These are phyloP conservation scores for Synanthedon formicaeformis DNA, from an alignment of 2,888 invertebrate species.

Conservation along the genomic window DNA sequence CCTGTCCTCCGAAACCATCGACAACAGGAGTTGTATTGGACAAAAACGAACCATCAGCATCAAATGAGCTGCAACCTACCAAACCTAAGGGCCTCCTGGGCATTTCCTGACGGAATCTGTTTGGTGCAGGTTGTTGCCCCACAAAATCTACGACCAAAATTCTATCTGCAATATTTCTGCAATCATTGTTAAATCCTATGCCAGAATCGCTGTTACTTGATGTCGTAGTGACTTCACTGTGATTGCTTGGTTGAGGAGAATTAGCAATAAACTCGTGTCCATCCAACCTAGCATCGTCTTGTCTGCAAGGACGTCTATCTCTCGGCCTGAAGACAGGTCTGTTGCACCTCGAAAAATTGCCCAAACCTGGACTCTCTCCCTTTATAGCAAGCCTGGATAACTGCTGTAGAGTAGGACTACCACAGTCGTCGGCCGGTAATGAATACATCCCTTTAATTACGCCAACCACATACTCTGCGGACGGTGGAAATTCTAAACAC, in stretches of 20 bases:
- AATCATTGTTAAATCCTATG: conserved; percentile 92
- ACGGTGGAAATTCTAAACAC: conserved; percentile 91
- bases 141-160: conserved; percentile 84
- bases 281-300: conserved; percentile 44
- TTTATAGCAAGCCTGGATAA: conserved; percentile 57
- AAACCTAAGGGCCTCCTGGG: conserved; percentile 49
- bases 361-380: conserved; percentile 53
- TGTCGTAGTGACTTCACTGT: conserved; percentile 83
- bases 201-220: conserved; percentile 96
- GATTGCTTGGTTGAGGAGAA: conserved; percentile 87
- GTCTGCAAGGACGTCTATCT: conserved; percentile 40
- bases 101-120: conserved; percentile 40
- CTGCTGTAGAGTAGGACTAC: conserved; percentile 48
- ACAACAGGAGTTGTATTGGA: conserved; percentile 65
- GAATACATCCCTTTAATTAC: conserved; percentile 81
- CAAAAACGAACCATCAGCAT: conserved; percentile 55
- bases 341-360: conserved; percentile 47
- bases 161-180: conserved; percentile 84
- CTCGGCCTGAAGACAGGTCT: conserved; percentile 44
- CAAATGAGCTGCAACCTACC: conserved; percentile 55
- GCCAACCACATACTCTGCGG: conserved; percentile 81
- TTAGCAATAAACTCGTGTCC: conserved; percentile 73
- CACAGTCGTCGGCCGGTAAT: conserved; percentile 57
- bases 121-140: conserved; percentile 40
- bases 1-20: conserved; percentile 62